Base-by-base conservation (phyloP, 2,888 invertebrate genomes). In the Taphrorychus bicolor region DNA sequence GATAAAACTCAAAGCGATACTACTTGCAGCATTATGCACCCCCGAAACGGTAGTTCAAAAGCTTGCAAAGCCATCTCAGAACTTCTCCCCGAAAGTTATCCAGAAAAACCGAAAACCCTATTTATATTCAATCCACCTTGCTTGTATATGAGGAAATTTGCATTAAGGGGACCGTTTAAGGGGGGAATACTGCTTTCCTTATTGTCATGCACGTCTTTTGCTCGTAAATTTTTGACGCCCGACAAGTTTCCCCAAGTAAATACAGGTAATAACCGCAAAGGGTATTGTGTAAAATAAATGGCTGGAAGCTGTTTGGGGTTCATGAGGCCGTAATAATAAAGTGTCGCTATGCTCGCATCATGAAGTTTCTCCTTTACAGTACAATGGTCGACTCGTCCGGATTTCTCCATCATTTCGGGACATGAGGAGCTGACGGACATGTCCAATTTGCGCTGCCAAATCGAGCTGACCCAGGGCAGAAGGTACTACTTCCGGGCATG, bases 311-410 rank as follows among this genome's bases (percentile, higher is more conserved):
- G 32, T 32, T 32, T 32, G 11, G 32, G 1, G 32, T n/a, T n/a
- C n/a, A n/a, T n/a, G n/a, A n/a, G n/a, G n/a, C n/a, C n/a, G n/a
- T n/a, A 22, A 56, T 58, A 14, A 14, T 59, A 42, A n/a, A 40
- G 23, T 56, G 48, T n/a, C 3, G 14, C 5, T 9, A 21, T n/a
- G n/a, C n/a, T n/a, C n/a, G n/a, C n/a, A n/a, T n/a, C n/a, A n/a
- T 45, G 14, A 45, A 45, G 21, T 61, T 58, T 59, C n/a, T n/a
- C n/a, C n/a, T 57, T 72, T 71, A 17, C 82, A 95, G 97, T 97
- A 80, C 95, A 98, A 85, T 98, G 97, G 97, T 95, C 96, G 72
- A 88, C 90, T 5, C 88, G 90, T 56, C 90, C 92, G 3, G 93
- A 94, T 78, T 97, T 97, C 82, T 87, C 89, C 17, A 88, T 89